Percentiles rank a stretch among this genome's conserved stretches.
These are phyloP conservation scores for Formica aserva DNA, from an alignment of 2,888 invertebrate genomes.

Conservation along the genomic window DNA sequence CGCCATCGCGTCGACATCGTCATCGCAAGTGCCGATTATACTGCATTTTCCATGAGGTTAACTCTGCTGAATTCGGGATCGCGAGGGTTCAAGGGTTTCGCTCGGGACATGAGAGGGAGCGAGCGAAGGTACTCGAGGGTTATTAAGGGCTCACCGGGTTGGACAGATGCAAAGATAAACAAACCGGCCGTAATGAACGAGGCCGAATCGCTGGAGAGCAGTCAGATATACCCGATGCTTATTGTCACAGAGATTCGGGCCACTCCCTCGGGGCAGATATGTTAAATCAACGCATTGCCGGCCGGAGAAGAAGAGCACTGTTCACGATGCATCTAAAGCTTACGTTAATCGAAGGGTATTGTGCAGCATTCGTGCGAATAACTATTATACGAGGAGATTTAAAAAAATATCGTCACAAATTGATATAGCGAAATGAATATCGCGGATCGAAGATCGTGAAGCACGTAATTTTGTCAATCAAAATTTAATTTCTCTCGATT, in stretches of 20 bases:
- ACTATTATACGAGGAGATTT: background rate
- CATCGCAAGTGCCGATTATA: constrained; percentile 67
- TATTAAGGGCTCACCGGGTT: constrained; percentile 78
- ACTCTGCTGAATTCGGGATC: constrained; percentile 57
- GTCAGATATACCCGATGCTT: constrained; percentile 66
- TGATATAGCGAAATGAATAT: background rate
- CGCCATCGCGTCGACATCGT: constrained; percentile 45
- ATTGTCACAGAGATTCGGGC: constrained; percentile 67
- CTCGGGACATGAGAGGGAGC: constrained; percentile 42
- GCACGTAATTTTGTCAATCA: background rate
- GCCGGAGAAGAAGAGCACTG: background rate
- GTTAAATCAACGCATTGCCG: constrained; percentile 67
- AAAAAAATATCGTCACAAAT: background rate
- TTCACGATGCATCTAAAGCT: constrained; percentile 37
- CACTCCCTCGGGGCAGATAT: constrained; percentile 64
- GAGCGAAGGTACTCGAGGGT: constrained; percentile 67
- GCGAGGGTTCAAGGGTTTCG: constrained; percentile 45
- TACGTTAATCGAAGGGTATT: constrained; percentile 53
- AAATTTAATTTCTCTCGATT: background rate
- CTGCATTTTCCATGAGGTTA: constrained; percentile 70
- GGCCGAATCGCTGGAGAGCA: constrained; percentile 63
- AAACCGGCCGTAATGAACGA: constrained; percentile 79
- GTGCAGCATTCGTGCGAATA: constrained; percentile 42
- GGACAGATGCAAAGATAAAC: constrained; percentile 80
- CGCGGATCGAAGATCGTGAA: background rate